Evolutionary conservation across 1,140 invertebrate species (phyloP).

Genomic region (Drosophila sechellia): DNA sequence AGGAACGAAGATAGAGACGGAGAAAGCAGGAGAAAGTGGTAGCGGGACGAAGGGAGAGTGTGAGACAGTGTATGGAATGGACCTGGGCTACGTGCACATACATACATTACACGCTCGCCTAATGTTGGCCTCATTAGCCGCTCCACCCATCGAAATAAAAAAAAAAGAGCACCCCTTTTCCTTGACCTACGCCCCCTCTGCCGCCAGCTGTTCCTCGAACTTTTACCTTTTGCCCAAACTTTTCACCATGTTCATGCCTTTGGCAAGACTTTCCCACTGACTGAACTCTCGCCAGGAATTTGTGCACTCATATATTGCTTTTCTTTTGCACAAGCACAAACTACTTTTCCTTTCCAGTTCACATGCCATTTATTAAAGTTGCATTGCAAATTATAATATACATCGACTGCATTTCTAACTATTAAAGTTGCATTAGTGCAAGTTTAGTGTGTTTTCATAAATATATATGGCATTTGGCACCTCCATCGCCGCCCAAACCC

Average conservation of each 20-base stretch:
- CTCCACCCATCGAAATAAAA: slow-evolving; percentile 30
- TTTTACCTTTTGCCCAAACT: background rate
- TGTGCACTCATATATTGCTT: slow-evolving; percentile 7
- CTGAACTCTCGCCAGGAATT: slow-evolving; percentile 24
- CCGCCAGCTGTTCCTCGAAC: background rate
- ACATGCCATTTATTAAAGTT: background rate
- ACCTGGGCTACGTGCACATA: slow-evolving; percentile 60
- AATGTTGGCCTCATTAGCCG: slow-evolving; percentile 64
- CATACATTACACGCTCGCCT: slow-evolving; percentile 56
- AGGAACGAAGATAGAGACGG: background rate
- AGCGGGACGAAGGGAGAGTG: background rate
- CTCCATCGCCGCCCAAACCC: background rate
- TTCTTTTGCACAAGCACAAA: background rate
- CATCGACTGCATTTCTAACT: no score
- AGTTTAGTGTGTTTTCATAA: background rate
- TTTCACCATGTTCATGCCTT: slow-evolving; percentile 18
- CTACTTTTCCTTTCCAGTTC: slow-evolving; percentile 10
- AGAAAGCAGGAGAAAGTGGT: slow-evolving; percentile 9
- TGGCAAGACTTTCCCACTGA: slow-evolving; percentile 25
- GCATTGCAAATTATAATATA: background rate
- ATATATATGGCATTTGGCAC: background rate
- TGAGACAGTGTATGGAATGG: slow-evolving; percentile 28
- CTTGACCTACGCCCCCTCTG: slow-evolving; percentile 3
- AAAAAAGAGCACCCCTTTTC: background rate
- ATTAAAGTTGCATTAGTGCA: background rate